A percentile compares a stretch with the other conserved stretches of the same genome.
Evolutionary conservation across 2,888 invertebrate species (phyloP).

Genomic region (Aquatica leii): DNA sequence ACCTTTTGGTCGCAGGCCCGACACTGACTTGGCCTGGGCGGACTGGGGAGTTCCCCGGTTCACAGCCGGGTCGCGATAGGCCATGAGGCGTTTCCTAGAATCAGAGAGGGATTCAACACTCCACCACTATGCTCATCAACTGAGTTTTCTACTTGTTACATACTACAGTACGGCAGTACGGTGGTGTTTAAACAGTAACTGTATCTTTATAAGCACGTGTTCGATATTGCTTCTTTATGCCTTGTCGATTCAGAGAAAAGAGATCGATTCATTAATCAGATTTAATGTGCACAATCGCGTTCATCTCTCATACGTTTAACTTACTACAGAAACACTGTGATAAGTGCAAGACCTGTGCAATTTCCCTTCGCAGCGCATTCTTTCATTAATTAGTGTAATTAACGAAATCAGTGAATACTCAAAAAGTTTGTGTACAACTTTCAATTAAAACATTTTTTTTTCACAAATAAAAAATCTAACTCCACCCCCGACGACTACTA

Average conservation of each 20-base stretch:
- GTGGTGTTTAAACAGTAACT: conserved; percentile 33
- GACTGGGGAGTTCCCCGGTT: conserved; percentile 62
- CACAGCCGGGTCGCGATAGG: conserved; percentile 62
- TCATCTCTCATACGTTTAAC: not conserved
- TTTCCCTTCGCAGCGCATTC: not conserved
- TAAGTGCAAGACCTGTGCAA: conserved; percentile 2
- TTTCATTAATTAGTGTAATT: not conserved
- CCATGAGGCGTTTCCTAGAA: conserved; percentile 58
- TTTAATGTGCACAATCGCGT: conserved; percentile 9
- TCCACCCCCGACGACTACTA: too few species aligned
- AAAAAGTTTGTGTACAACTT: not conserved
- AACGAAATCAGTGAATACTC: not conserved
- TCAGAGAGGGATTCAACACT: conserved; percentile 40
- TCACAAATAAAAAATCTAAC: too few species aligned
- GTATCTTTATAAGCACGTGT: conserved; percentile 34
- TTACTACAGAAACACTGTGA: too few species aligned
- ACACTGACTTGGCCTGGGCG: conserved; percentile 63
- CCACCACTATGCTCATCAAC: conserved; percentile 31
- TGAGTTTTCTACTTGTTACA: conserved; percentile 31
- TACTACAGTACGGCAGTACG: conserved; percentile 12
- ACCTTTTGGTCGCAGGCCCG: conserved; percentile 62
- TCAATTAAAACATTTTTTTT: too few species aligned
- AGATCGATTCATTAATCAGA: not conserved
- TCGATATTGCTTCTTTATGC: conserved; percentile 22
- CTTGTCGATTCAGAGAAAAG: not conserved